phyloP scores from a whole-genome alignment of 2,888 invertebrate genomes.

The Drosophila anomelani region DNA sequence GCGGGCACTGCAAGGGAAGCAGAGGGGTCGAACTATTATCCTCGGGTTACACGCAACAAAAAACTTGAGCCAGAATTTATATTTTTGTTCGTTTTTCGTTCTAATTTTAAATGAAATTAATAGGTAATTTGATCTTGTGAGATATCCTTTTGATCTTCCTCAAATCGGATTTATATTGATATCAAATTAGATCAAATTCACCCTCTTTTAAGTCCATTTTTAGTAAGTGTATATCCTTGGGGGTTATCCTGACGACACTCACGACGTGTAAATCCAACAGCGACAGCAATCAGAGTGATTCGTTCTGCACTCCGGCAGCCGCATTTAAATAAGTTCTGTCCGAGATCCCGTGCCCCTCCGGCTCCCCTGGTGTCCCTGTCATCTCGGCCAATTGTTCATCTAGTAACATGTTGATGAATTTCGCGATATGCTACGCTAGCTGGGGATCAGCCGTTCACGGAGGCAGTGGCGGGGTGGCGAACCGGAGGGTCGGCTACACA shows the following conservation, averaged over 20 bases:
- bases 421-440: conserved; percentile 45
- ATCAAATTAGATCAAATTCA: conserved; percentile 1
- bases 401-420: conserved; percentile 78
- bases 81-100: no score
- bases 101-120: background rate
- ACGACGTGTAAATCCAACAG: conserved; percentile 81
- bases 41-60: background rate
- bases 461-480: conserved; percentile 27
- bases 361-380: conserved; percentile 31
- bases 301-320: conserved; percentile 55
- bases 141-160: background rate
- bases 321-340: conserved; percentile 78
- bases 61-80: no score
- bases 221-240: background rate
- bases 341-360: conserved; percentile 9
- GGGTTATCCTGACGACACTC: conserved; percentile 55
- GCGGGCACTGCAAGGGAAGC: conserved; percentile 55
- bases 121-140: background rate
- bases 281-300: conserved; percentile 84
- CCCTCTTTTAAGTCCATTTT: background rate
- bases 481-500: conserved; percentile 48
- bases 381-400: conserved; percentile 67
- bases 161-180: background rate
- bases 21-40: conserved; percentile 5
- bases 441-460: conserved; percentile 35